phyloP scores from a whole-genome alignment of 2,113 vertebrate species.

The Vombatus ursinus region DNA sequence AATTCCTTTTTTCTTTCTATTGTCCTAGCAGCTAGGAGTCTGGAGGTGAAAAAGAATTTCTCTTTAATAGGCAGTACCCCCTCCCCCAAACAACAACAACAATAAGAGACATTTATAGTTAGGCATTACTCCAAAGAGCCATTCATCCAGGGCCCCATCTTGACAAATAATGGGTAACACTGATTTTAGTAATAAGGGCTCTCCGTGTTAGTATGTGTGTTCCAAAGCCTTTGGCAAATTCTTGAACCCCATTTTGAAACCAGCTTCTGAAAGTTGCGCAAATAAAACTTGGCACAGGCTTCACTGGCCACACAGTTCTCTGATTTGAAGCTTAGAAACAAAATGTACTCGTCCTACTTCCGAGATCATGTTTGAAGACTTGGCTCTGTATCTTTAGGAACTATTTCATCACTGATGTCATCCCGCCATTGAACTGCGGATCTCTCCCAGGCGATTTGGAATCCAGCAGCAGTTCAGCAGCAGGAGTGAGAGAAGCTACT shows the following conservation, averaged over 20 bases:
- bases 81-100: constrained; percentile 12
- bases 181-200: not conserved
- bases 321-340: constrained; percentile 75
- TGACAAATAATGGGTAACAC: not conserved
- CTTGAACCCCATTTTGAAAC: constrained; percentile 54
- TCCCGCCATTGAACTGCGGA: constrained; percentile 34
- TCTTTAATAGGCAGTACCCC: constrained; percentile 23
- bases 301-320: constrained; percentile 72
- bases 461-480: constrained; percentile 66
- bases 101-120: constrained; percentile 58
- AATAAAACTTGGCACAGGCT: constrained; percentile 66
- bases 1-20: not conserved
- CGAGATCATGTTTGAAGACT: constrained; percentile 70
- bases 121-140: constrained; percentile 27
- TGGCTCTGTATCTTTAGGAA: constrained; percentile 47
- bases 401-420: constrained; percentile 73
- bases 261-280: constrained; percentile 60
- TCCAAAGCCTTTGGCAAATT: constrained; percentile 51
- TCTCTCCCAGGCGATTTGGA: not conserved
- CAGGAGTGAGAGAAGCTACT: constrained; percentile 16
- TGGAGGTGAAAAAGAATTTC: constrained; percentile 8
- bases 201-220: not conserved
- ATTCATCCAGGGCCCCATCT: not conserved
- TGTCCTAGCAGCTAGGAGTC: not conserved
- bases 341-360: constrained; percentile 81